Evolutionary conservation across 2,797 vertebrate species (phyloP), one percentile per base, ranked within the genome.

Genomic region (Enteromius afrohamiltoni): DNA sequence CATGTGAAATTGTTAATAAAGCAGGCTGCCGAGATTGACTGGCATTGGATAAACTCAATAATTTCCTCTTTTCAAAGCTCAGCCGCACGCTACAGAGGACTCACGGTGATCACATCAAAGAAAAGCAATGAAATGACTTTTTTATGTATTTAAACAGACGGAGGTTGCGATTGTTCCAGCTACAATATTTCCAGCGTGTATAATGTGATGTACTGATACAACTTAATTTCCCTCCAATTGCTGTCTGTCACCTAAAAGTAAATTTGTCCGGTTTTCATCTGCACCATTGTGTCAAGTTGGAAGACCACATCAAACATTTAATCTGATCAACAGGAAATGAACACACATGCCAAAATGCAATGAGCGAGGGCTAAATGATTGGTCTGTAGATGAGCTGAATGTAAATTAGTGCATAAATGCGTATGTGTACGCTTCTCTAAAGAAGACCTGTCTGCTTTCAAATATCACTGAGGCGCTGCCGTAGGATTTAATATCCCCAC

Each of bases 31-130:
- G 94, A 95, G 95, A 97, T 95, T 97, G 96, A 97, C 95, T 96
- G 97, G 96, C 96, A 95, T 91, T 89, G 93, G 96, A 95, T 97
- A 96, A 95, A 94, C 95, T 95, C 95, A 96, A 97, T 98, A 96
- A 98, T 98, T 97, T 98, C 95, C 96, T 96, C 93, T 96, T 95
- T 94, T 94, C 92, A 91, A 92, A 93, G 90, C 87, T 92, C 92
- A 94, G 92, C 93, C 93, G 93, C 95, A 93, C 89, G 91, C 89
- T 88, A 93, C 93, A 94, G 93, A 94, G 94, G 97, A 97, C 97
- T 97, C 97, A 96, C 96, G 95, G 96, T 97, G 96, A 98, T 97
- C 97, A 97, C 96, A 97, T 98, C 97, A 98, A 98, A 98, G 95
- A 91, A 93, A 95, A 95, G 92, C 94, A 95, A 96, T 97, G 96